A percentile compares a stretch with the other conserved stretches of the same genome.
Evolutionary conservation across 2,888 invertebrate species (phyloP).

Genomic region (Escarpia spicata): DNA sequence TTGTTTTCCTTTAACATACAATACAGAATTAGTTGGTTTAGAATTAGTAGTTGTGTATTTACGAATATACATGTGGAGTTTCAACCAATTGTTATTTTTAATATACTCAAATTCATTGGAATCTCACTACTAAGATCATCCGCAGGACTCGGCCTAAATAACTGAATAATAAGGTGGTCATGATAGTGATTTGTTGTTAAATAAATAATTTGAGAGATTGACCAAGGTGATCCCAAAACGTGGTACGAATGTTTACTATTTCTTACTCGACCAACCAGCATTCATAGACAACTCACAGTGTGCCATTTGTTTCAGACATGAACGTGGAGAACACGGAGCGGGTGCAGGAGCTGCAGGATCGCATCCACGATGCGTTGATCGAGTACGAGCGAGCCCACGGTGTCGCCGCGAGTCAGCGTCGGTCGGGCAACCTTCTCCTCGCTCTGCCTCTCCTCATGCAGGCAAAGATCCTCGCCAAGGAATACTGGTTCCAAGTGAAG

Average conservation of each 20-base stretch:
- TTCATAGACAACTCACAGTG: not conserved
- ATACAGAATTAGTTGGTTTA: not conserved
- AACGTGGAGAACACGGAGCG: conserved; percentile 87
- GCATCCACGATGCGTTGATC: conserved; percentile 84
- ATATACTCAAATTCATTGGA: too few relatives aligned
- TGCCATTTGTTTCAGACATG: conserved; percentile 75
- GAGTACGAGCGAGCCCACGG: conserved; percentile 77
- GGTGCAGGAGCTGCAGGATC: conserved; percentile 86
- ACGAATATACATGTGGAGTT: not conserved
- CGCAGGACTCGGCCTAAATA: too few relatives aligned
- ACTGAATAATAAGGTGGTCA: too few relatives aligned
- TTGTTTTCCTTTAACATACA: not conserved
- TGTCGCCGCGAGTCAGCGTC: conserved; percentile 73
- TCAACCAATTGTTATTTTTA: not conserved
- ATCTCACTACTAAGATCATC: too few relatives aligned
- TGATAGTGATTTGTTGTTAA: too few relatives aligned
- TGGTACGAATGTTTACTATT: not conserved
- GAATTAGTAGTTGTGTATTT: not conserved
- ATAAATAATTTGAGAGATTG: too few relatives aligned
- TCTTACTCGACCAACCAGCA: not conserved
- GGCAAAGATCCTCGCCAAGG: conserved; percentile 86
- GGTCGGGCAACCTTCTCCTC: conserved; percentile 80
- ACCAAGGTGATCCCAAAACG: too few relatives aligned
- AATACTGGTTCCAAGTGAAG: conserved; percentile 89
- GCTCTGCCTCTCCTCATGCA: conserved; percentile 88